A percentile compares a stretch with the other conserved stretches of the same genome.
phyloP scores from a whole-genome alignment of 2,888 invertebrate genomes.

The Scaptomyza flava region DNA sequence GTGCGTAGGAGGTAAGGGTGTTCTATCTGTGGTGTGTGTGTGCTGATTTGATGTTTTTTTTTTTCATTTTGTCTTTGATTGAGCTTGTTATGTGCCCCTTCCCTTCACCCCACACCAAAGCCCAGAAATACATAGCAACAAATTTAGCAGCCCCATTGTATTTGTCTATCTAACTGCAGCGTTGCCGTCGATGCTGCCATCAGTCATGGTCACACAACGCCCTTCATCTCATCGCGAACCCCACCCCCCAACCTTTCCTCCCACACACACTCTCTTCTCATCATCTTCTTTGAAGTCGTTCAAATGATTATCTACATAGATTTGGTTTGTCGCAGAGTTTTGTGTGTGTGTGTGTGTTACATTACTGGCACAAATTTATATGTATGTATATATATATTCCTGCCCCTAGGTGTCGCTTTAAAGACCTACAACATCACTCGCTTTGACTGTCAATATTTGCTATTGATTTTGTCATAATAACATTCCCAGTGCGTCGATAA shows the following conservation, averaged over 20 bases:
- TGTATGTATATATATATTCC: conserved; percentile 49
- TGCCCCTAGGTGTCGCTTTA: conserved; percentile 46
- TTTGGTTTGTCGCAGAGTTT: conserved; percentile 5
- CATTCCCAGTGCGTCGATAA: conserved; percentile 74
- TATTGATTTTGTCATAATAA: conserved; percentile 76
- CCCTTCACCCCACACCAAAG: neutral
- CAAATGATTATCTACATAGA: conserved; percentile 51
- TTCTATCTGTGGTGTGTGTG: conserved; percentile 44
- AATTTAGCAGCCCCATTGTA: conserved; percentile 56
- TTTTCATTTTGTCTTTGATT: conserved; percentile 73
- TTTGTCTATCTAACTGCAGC: conserved; percentile 77
- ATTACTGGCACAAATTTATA: conserved; percentile 37
- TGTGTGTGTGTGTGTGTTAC: too few species aligned
- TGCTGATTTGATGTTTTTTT: conserved; percentile 70
- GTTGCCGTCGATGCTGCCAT: conserved; percentile 54
- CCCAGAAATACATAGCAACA: conserved; percentile 1
- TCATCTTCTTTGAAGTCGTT: conserved; percentile 70
- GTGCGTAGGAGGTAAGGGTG: conserved; percentile 7
- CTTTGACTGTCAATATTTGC: conserved; percentile 65
- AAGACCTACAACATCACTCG: conserved; percentile 21
- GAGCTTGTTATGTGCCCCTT: conserved; percentile 71
- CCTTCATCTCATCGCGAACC: conserved; percentile 24
- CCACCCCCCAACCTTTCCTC: neutral
- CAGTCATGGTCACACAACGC: conserved; percentile 73
- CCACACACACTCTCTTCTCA: conserved; percentile 2